A percentile compares a stretch with the other conserved stretches of the same genome.
Evolutionary conservation across 2,113 vertebrate species (phyloP).

Genomic region (Osmerus mordax): DNA sequence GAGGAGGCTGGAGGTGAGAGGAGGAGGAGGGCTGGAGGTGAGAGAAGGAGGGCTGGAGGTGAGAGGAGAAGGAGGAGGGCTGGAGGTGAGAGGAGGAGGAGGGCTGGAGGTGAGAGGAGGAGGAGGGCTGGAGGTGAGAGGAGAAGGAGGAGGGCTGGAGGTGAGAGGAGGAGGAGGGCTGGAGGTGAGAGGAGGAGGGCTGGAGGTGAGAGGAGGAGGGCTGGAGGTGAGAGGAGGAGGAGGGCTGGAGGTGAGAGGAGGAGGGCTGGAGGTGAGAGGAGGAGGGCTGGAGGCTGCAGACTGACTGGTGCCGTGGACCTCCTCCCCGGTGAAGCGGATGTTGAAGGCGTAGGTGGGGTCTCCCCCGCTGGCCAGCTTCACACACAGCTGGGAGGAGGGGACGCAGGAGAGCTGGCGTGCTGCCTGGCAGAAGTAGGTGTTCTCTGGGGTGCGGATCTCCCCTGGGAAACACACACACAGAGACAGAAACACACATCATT

Average conservation of each 20-base stretch:
- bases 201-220: too few species aligned
- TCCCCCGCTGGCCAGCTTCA: constrained; percentile 91
- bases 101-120: too few species aligned
- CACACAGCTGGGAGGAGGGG: constrained; percentile 92
- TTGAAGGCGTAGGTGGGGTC: constrained; percentile 97
- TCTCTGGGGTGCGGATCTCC: constrained; percentile 88
- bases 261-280: too few species aligned
- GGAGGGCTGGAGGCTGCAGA: constrained; percentile 2
- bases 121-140: too few species aligned
- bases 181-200: too few species aligned
- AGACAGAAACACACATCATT: neutral
- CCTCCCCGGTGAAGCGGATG: constrained; percentile 97
- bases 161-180: too few species aligned
- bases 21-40: too few species aligned
- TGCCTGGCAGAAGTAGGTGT: constrained; percentile 96
- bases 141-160: too few species aligned
- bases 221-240: constrained; percentile 78
- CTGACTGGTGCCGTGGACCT: constrained; percentile 97
- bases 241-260: neutral
- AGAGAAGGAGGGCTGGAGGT: too few species aligned
- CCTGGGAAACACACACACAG: constrained; percentile 64
- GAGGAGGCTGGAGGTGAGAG: too few species aligned
- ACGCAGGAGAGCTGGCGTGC: constrained; percentile 89
- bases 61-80: too few species aligned
- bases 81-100: too few species aligned